Conservation (phyloP, 2,888 invertebrate genomes). For the Calameuta idolon region DNA sequence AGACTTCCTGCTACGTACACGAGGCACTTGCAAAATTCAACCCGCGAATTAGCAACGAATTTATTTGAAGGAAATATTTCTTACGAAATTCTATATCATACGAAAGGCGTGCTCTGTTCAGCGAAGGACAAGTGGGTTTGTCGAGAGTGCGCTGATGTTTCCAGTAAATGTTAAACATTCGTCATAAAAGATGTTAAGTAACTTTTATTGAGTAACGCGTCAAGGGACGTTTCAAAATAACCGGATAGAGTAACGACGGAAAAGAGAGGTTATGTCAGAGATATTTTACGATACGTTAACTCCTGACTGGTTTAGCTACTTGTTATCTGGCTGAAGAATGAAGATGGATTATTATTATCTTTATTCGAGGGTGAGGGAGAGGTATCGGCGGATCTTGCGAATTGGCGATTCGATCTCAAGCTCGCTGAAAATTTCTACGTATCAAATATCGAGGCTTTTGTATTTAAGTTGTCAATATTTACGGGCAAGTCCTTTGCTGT, state of each 20-base stretch:
- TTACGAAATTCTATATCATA: neutral
- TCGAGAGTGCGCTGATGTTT: neutral
- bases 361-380: neutral
- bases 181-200: neutral
- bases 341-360: neutral
- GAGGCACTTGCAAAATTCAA: neutral
- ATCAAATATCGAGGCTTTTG: neutral
- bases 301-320: neutral
- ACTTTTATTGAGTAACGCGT: neutral
- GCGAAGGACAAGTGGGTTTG: neutral
- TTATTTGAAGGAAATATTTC: neutral
- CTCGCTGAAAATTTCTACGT: neutral
- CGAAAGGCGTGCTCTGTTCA: neutral
- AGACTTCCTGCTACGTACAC: neutral
- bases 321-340: neutral
- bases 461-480: neutral
- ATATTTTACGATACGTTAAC: neutral
- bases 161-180: neutral
- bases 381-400: neutral
- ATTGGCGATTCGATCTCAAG: neutral
- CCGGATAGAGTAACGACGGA: neutral
- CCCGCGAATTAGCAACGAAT: neutral
- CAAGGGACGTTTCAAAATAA: neutral
- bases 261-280: neutral
- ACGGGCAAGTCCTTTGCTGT: neutral